Evolutionary conservation across 1,140 invertebrate genomes (phyloP), one percentile per base, ranked within the genome.

Genomic region (Melitaea cinxia): DNA sequence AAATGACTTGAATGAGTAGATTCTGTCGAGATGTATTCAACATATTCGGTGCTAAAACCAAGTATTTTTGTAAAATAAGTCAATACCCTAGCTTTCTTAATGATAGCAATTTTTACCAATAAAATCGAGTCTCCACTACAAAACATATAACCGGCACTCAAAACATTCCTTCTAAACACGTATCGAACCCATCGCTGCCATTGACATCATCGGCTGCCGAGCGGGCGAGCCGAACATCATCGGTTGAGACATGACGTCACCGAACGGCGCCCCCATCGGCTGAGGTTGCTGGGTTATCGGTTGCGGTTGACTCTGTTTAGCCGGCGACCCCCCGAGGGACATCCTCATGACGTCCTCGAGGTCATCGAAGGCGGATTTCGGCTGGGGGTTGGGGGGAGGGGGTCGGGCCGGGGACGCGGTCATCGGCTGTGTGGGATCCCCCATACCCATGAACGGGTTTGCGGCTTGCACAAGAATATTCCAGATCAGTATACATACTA

Each of bases 321-420:
- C 92, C 10, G 94, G 94, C 66, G 94, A 94, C 37, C 92, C 93
- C 57, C 93, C 94, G 75, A 94, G 91, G 50, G 94, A 94, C 92
- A 94, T 93, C 14, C 93, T 88, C 82, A 95, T 95, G 65, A 92
- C 94, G 78, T 94, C 94, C 78, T 95, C 94, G 35, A 95, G 88
- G 78, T 95, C 94, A 72, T 95, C 94, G 77, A 95, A 93, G 17
- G 94, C 94, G 73, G 92, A 94, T 78, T 94, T 94, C 50, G 91
- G 88, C 53, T 91, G 83, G 45, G 89, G 79, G 65, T 85, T 69
- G 21, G 90, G 82, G 37, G 86, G 80, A 21, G 78, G 78, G 15
- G 91, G 91, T 68, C 92, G 91, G 65, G 93, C 91, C 67, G 92
- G 82, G 70, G 89, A 83, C 45, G 88, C 81, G 74, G 83, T 70